Conservation (phyloP, 2,888 invertebrate genomes). For the Polymixis flavicincta region DNA sequence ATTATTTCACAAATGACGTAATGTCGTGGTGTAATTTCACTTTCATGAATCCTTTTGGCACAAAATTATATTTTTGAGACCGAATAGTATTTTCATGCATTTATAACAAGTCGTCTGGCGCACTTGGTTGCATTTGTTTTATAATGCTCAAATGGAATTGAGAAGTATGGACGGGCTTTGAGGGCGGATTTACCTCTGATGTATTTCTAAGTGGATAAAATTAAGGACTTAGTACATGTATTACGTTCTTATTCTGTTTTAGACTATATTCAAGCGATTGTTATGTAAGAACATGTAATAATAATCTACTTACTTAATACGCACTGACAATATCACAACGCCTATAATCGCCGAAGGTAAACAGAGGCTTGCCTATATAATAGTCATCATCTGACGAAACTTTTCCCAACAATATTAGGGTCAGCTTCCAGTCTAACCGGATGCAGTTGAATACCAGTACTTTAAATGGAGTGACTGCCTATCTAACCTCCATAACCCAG, state of each 20-base stretch:
- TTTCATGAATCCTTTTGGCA: conserved; percentile 10
- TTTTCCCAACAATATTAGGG: no score
- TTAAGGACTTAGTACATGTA: neutral
- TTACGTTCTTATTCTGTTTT: neutral
- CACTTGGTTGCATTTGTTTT: conserved; percentile 8
- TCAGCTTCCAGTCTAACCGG: no score
- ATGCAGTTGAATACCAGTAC: no score
- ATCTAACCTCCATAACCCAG: no score
- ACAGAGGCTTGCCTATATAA: no score
- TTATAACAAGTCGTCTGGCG: conserved; percentile 21
- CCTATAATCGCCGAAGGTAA: no score
- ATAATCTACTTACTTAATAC: no score
- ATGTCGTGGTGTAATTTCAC: no score
- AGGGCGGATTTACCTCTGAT: neutral
- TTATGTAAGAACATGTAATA: neutral
- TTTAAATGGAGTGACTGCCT: no score
- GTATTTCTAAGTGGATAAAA: neutral
- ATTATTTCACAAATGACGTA: no score
- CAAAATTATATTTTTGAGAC: conserved; percentile 29
- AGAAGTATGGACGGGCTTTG: conserved; percentile 20
- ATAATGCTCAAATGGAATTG: conserved; percentile 39
- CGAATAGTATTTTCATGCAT: conserved; percentile 29
- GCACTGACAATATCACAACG: no score
- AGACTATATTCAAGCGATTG: neutral
- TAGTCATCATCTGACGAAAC: no score